These are phyloP conservation scores for Lophius americanus DNA, from an alignment of 2,797 vertebrate species.

Conservation along the genomic window DNA sequence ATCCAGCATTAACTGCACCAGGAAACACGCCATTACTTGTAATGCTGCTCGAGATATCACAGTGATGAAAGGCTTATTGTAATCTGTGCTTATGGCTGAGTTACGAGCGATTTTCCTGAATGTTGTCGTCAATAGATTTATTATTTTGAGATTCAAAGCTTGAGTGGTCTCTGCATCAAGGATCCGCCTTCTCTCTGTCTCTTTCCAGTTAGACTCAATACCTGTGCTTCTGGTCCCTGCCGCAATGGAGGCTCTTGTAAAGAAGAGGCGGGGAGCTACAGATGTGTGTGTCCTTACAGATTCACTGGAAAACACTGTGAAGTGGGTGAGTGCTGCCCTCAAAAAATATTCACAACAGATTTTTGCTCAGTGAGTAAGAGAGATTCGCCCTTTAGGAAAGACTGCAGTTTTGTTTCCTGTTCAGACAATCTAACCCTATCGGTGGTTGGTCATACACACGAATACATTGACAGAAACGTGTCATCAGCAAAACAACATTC, in stretches of 20 bases:
- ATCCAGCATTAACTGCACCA: slow-evolving; percentile 40
- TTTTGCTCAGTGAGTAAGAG: too few species aligned
- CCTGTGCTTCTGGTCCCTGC: slow-evolving; percentile 90
- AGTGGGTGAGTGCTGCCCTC: slow-evolving; percentile 86
- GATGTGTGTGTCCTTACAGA: slow-evolving; percentile 92
- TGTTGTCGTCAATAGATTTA: slow-evolving; percentile 52
- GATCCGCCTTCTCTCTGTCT: slow-evolving; percentile 47
- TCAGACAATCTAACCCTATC: too few species aligned
- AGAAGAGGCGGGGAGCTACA: slow-evolving; percentile 88
- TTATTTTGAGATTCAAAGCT: slow-evolving; percentile 44
- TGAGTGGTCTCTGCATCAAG: slow-evolving; percentile 32
- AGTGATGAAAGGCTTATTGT: slow-evolving; percentile 57
- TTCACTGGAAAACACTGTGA: slow-evolving; percentile 97
- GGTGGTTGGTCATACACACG: too few species aligned
- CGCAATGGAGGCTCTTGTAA: slow-evolving; percentile 95
- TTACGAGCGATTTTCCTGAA: slow-evolving; percentile 51
- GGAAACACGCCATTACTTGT: slow-evolving; percentile 52
- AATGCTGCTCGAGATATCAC: slow-evolving; percentile 62
- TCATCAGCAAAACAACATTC: too few species aligned
- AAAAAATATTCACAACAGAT: background rate
- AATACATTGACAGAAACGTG: too few species aligned
- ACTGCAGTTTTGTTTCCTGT: too few species aligned
- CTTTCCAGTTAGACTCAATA: slow-evolving; percentile 89
- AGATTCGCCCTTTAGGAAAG: too few species aligned
- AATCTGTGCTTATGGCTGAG: slow-evolving; percentile 51